A percentile compares a stretch with the other conserved stretches of the same genome.
Conservation (phyloP, 2,888 invertebrate genomes). For the Hetaerina titia region DNA sequence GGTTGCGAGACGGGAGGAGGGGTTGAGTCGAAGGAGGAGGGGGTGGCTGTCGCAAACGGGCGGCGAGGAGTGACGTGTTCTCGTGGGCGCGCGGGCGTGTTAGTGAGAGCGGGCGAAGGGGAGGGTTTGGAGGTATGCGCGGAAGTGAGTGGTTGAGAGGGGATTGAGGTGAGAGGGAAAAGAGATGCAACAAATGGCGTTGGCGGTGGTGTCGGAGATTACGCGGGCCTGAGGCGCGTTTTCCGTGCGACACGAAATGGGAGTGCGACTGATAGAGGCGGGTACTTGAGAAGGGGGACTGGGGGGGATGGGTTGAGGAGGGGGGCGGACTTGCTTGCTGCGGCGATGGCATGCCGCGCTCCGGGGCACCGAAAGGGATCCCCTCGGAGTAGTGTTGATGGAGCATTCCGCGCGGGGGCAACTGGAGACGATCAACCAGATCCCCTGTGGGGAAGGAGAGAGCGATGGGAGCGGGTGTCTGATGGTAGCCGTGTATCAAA, state of each 20-base stretch:
- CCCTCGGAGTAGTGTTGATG: background rate
- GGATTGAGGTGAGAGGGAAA: background rate
- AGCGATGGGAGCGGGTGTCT: background rate
- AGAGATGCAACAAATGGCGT: background rate
- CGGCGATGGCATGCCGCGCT: background rate
- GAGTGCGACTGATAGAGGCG: background rate
- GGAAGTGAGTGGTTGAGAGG: background rate
- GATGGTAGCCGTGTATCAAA: background rate
- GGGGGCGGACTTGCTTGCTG: background rate
- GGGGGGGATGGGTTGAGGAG: background rate
- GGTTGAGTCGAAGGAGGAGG: no score
- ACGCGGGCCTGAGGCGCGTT: background rate
- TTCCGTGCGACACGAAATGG: background rate
- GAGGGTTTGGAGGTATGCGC: background rate
- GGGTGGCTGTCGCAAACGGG: background rate
- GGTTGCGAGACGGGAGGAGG: background rate
- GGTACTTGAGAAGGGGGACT: background rate
- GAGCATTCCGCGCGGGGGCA: background rate
- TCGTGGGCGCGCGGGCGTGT: background rate
- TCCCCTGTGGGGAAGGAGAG: background rate
- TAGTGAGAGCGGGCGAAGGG: background rate
- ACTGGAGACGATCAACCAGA: background rate
- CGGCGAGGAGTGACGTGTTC: background rate
- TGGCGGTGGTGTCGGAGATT: background rate
- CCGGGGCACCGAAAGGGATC: background rate